Evolutionary conservation across 2,113 vertebrate genomes (phyloP).

Genomic region (Cariama cristata): DNA sequence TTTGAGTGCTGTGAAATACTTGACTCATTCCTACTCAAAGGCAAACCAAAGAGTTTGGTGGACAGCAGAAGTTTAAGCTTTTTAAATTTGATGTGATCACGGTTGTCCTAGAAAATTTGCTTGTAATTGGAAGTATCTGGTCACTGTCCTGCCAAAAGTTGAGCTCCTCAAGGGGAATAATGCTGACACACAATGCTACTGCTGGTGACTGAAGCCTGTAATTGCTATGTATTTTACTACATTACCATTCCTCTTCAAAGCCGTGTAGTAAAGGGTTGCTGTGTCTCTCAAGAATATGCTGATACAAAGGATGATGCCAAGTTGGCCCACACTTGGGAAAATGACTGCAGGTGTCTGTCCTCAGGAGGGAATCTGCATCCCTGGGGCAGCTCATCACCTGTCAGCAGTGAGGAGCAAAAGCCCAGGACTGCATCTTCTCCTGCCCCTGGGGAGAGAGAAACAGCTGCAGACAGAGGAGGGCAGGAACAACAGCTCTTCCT

Average conservation of each 20-base stretch:
- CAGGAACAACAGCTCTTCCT: not conserved
- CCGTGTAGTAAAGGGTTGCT: not conserved
- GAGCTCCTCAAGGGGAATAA: not conserved
- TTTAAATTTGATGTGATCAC: not conserved
- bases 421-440: not conserved
- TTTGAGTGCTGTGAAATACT: not conserved
- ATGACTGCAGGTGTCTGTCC: not conserved
- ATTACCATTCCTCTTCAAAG: not conserved
- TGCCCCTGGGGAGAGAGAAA: not conserved
- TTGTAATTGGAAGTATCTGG: not conserved
- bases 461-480: not conserved
- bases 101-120: not conserved
- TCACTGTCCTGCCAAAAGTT: not conserved
- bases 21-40: not conserved
- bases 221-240: not conserved
- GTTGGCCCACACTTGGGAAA: not conserved
- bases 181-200: not conserved
- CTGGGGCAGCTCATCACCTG: not conserved
- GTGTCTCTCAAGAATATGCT: not conserved
- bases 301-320: not conserved
- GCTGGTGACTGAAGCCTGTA: not conserved
- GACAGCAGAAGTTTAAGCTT: not conserved
- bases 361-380: not conserved
- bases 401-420: not conserved
- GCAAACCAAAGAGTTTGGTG: not conserved